Evolutionary conservation across 1,140 invertebrate genomes (phyloP).

Genomic region (Drosophila pandora): DNA sequence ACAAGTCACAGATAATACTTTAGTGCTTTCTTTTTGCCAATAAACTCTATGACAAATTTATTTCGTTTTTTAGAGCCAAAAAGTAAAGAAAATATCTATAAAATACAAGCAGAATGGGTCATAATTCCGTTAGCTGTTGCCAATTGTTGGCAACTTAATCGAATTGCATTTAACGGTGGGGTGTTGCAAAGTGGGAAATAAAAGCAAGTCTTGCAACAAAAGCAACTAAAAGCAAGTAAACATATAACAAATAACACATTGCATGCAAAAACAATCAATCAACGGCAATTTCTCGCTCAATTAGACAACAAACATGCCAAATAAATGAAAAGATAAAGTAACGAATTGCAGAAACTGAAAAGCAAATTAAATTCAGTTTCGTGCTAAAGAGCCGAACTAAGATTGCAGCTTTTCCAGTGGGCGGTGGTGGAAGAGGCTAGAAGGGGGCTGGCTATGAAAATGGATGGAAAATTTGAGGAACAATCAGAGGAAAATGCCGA

Average conservation of each 20-base stretch:
- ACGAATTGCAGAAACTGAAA: slow-evolving; percentile 37
- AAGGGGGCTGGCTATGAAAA: too few species aligned
- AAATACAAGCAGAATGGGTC: slow-evolving; percentile 2
- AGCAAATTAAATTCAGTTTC: slow-evolving; percentile 80
- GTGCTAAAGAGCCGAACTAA: slow-evolving; percentile 72
- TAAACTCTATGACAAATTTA: slow-evolving; percentile 1
- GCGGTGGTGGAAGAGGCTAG: neutral
- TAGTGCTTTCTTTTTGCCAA: slow-evolving; percentile 18
- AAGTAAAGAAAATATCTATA: neutral
- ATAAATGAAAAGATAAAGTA: slow-evolving; percentile 47
- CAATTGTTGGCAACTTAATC: slow-evolving; percentile 23
- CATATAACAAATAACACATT: slow-evolving; percentile 63
- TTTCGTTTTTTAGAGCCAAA: neutral
- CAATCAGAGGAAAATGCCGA: slow-evolving; percentile 38
- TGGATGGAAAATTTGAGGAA: slow-evolving; percentile 7
- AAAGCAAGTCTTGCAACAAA: slow-evolving; percentile 19
- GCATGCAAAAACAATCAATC: slow-evolving; percentile 83
- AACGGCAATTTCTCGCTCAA: slow-evolving; percentile 82
- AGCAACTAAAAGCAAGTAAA: slow-evolving; percentile 28
- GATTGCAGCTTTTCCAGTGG: slow-evolving; percentile 17
- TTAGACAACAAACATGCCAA: slow-evolving; percentile 81
- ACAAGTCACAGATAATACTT: slow-evolving; percentile 2
- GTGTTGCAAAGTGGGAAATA: slow-evolving; percentile 12
- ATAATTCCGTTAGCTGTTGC: slow-evolving; percentile 6
- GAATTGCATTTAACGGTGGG: slow-evolving; percentile 18